These are phyloP conservation scores for Caenorhabditis remanei DNA, from an alignment of 1,140 invertebrate species.

Conservation along the genomic window DNA sequence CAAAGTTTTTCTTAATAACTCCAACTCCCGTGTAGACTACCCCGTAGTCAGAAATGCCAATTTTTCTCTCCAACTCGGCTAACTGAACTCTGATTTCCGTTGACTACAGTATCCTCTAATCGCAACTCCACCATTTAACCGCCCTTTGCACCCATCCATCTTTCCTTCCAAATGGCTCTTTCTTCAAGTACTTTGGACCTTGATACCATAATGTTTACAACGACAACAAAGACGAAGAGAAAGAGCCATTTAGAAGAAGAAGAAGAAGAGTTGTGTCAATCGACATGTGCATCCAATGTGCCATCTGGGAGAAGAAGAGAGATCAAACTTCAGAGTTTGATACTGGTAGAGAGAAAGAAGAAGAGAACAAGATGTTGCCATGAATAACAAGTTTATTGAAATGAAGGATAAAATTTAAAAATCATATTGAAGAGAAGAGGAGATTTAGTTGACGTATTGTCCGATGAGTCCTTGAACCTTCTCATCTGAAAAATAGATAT, in stretches of 20 bases:
- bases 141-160: no score
- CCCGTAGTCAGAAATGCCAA: no score
- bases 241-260: neutral
- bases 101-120: no score
- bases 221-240: neutral
- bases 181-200: neutral
- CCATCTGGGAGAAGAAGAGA: neutral
- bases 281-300: slow-evolving; percentile 19
- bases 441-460: slow-evolving; percentile 59
- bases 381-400: neutral
- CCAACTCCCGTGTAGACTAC: no score
- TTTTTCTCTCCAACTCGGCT: no score
- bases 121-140: no score
- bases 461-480: slow-evolving; percentile 75
- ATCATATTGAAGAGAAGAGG: neutral
- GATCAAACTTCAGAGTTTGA: neutral
- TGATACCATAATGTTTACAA: slow-evolving; percentile 22
- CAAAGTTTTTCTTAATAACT: no score
- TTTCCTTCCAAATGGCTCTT: no score
- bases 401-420: neutral
- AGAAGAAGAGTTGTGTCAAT: neutral
- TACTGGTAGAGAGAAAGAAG: no score
- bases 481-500: slow-evolving; percentile 70
- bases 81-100: no score
- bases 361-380: neutral